phyloP scores from a whole-genome alignment of 2,113 vertebrate genomes.

The Ciconia maguari region DNA sequence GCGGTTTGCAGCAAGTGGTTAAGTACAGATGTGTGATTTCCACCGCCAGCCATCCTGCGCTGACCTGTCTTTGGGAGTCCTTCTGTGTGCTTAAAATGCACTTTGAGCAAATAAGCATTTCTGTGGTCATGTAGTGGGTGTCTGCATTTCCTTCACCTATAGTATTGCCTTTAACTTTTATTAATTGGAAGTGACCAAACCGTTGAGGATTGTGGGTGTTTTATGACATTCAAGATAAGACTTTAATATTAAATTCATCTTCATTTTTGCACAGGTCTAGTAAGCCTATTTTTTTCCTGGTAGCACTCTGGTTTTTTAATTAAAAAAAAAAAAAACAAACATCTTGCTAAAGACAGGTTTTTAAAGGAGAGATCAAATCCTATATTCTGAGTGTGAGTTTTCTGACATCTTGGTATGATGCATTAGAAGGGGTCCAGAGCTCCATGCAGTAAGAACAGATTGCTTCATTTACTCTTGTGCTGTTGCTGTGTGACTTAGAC shows the following conservation, averaged over 20 bases:
- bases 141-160: not conserved
- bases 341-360: not conserved
- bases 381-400: not conserved
- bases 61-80: not conserved
- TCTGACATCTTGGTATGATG: not conserved
- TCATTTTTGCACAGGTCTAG: not conserved
- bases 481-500: not conserved
- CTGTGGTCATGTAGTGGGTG: not conserved
- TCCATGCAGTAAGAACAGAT: not conserved
- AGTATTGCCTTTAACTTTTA: not conserved
- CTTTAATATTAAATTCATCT: not conserved
- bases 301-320: not conserved
- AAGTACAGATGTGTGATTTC: not conserved
- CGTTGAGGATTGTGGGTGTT: not conserved
- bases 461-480: not conserved
- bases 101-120: not conserved
- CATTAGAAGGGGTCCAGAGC: not conserved
- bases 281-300: not conserved
- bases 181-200: not conserved
- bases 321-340: not conserved
- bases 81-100: not conserved
- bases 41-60: not conserved
- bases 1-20: not conserved
- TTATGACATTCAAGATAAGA: not conserved
- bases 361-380: not conserved